Conservation (phyloP, 2,113 vertebrate genomes). For the Charadrius vociferus region DNA sequence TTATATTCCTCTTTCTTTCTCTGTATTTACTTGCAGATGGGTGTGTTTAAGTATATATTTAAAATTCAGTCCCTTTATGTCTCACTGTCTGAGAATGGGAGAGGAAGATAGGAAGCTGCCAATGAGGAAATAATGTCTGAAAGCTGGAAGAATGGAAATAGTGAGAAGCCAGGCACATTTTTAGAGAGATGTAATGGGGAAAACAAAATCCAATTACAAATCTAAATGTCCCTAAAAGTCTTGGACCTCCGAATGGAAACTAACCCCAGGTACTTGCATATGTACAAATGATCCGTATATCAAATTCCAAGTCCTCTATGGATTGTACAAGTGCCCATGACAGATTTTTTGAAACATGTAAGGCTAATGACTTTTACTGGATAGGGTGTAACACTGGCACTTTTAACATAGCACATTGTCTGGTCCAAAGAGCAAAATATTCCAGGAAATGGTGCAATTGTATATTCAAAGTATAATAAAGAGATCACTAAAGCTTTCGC, state of each 20-base stretch:
- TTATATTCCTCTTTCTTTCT: not conserved
- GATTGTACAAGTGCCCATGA: not conserved
- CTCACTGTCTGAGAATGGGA: constrained; percentile 66
- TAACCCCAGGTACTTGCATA: not conserved
- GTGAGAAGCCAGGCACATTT: constrained; percentile 52
- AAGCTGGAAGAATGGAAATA: constrained; percentile 59
- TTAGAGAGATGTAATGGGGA: constrained; percentile 4
- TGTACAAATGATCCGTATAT: not conserved
- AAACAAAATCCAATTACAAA: constrained; percentile 44
- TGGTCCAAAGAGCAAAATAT: constrained; percentile 13
- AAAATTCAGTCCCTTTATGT: constrained; percentile 43
- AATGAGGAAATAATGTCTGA: constrained; percentile 58
- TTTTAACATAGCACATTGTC: constrained; percentile 10
- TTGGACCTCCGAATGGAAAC: constrained; percentile 32
- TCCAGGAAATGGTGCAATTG: constrained; percentile 46
- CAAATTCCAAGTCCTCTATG: not conserved
- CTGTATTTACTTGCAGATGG: constrained; percentile 10
- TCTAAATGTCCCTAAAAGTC: constrained; percentile 4
- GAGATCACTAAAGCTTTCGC: not conserved
- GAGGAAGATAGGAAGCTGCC: constrained; percentile 58
- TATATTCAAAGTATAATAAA: constrained; percentile 31
- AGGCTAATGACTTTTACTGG: constrained; percentile 36
- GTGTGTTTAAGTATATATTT: constrained; percentile 19
- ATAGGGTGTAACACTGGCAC: constrained; percentile 7
- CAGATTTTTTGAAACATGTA: not conserved